Evolutionary conservation across 2,888 invertebrate genomes (phyloP).

Genomic region (Pachycephus smyrnensis): DNA sequence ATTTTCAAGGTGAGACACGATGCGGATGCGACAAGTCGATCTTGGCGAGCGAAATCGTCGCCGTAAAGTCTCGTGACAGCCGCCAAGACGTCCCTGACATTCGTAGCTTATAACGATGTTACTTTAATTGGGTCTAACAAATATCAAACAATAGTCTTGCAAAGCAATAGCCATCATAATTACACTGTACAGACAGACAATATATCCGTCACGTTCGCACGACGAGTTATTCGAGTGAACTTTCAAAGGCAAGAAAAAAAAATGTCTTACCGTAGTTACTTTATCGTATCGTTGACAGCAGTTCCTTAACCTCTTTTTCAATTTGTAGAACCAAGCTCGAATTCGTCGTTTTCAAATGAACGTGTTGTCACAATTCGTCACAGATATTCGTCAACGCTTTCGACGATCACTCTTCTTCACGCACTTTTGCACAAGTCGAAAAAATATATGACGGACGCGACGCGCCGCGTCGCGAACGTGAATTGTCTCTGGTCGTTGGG

Average conservation of each 20-base stretch:
- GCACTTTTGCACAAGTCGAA: neutral
- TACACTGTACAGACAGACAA: neutral
- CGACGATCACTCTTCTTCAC: neutral
- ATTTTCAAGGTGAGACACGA: conserved; percentile 16
- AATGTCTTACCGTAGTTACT: neutral
- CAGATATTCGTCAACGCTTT: neutral
- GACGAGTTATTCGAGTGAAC: neutral
- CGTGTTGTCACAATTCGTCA: neutral
- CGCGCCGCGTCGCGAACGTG: neutral
- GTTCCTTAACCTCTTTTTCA: neutral
- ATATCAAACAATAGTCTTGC: neutral
- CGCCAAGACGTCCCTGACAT: neutral
- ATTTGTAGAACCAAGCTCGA: neutral
- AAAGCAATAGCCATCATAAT: neutral
- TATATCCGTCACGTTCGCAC: neutral
- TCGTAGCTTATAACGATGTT: neutral
- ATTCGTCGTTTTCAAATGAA: neutral
- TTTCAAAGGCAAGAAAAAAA: neutral
- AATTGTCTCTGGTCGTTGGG: neutral
- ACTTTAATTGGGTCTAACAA: neutral
- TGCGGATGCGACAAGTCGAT: conserved; percentile 14
- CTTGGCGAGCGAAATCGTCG: neutral
- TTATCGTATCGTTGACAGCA: neutral
- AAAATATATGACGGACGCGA: neutral
- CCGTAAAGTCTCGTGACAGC: neutral